Base-by-base conservation (phyloP, 2,113 vertebrate species). In the Elaphurus davidianus region DNA sequence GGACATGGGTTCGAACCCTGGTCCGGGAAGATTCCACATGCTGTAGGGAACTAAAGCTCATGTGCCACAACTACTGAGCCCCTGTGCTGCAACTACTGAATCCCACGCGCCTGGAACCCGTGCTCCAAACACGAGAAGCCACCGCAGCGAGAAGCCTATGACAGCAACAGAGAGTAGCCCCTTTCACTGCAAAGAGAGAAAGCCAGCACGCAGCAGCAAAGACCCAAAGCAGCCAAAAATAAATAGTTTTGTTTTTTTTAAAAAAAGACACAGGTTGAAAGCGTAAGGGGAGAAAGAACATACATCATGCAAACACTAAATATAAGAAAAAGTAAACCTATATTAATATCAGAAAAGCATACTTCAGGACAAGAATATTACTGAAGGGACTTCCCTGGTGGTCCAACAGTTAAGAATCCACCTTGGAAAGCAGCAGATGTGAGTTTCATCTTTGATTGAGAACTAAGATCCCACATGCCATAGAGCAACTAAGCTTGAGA, bases 51-150 rank as follows among this genome's bases (percentile, higher is more conserved):
- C 74, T 28, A 45, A 78, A 78, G 13, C 40, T 10, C 67, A 25
- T 13, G 67, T 40, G 67, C 36, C 36, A 74, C 10, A 74, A 12
- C 67, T 40, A 6, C n/a, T 74, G 67, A 74, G 67, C 11, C 36
- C 10, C 19, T 0, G 1, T 25, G 71, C 11, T 25, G 21, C 36
- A 74, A 13, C 21, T 40, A 25, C 36, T 27, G 40, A 76, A 27
- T 13, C 40, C 23, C 74, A 28, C 3, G 1, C 0, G 13, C 40
- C 71, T 45, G 23, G 6, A 28, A 4, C 40, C 25, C 0, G 25
- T 45, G 74, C 25, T 8, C 74, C 40, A 27, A 45, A 15, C 25
- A 28, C 0, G 13, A 78, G 6, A 78, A 7, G 40, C 25, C 40
- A 15, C 25, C 13, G 8, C 40, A 78, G 6, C 0, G 13, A 15